phyloP scores from a whole-genome alignment of 1,140 invertebrate genomes.

The Papilio machaon region DNA sequence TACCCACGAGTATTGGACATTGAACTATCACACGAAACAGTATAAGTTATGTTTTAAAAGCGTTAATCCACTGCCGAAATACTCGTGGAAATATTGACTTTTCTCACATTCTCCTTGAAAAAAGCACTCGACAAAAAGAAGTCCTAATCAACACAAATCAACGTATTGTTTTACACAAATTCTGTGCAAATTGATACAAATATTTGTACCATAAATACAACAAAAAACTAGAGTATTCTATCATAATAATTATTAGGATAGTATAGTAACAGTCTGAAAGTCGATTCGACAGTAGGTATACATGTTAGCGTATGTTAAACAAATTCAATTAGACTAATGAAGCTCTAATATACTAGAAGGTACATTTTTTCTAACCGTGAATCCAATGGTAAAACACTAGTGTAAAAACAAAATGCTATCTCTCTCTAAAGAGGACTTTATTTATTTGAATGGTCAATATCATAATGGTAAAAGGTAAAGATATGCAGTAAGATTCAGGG shows the following conservation, averaged over 20 bases:
- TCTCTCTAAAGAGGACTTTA: background rate
- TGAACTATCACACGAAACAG: background rate
- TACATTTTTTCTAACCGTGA: background rate
- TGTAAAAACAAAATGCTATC: no score
- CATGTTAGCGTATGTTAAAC: background rate
- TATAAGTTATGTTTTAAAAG: background rate
- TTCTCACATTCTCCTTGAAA: no score
- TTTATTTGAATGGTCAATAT: no score
- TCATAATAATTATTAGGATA: background rate
- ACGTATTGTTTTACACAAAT: no score
- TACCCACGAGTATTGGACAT: background rate
- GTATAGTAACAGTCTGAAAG: background rate
- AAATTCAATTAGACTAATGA: constrained; percentile 1
- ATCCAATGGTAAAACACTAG: background rate
- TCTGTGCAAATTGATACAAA: background rate
- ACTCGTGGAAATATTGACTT: no score
- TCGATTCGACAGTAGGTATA: background rate
- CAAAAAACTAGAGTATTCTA: background rate
- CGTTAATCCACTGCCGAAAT: no score
- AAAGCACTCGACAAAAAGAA: no score
- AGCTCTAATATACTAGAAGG: background rate
- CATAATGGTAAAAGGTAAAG: no score
- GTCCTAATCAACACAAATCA: no score
- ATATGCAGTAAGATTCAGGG: no score
- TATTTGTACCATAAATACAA: background rate